Evolutionary conservation across 92 coral and sea anemone species (phyloP).

Genomic region (Anthopleura xanthogrammica): DNA sequence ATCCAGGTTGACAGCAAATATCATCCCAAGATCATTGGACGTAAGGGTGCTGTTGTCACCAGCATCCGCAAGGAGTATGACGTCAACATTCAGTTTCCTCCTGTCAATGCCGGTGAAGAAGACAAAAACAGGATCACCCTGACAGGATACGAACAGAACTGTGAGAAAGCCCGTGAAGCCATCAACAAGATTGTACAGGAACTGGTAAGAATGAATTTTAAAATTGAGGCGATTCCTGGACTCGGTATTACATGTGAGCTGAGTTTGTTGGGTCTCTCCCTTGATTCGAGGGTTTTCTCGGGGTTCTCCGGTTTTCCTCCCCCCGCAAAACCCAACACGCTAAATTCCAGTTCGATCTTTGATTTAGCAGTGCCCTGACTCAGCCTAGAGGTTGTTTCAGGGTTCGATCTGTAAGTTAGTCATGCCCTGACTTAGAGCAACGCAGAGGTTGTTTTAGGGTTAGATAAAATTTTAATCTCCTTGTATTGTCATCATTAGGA

Average conservation of each 20-base stretch:
- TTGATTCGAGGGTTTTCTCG: no score
- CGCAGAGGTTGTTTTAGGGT: background rate
- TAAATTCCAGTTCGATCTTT: no score
- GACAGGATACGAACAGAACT: constrained; percentile 94
- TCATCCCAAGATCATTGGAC: constrained; percentile 98
- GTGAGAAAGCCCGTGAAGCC: constrained; percentile 88
- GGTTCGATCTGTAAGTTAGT: no score
- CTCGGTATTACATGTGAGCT: no score
- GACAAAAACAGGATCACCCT: constrained; percentile 66
- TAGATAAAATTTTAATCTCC: background rate
- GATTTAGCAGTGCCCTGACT: no score
- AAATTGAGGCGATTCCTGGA: no score
- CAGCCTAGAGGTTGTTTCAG: no score
- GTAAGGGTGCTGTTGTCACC: constrained; percentile 84
- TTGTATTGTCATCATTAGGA: constrained; percentile 49
- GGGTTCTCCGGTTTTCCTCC: no score
- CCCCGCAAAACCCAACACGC: no score
- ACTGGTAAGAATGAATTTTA: constrained; percentile 56
- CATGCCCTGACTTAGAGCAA: no score
- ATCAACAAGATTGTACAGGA: constrained; percentile 82
- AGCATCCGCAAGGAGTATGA: constrained; percentile 87
- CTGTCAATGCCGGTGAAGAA: constrained; percentile 49
- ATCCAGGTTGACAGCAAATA: constrained; percentile 65
- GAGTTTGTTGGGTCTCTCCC: no score
- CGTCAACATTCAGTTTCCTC: constrained; percentile 90